Evolutionary conservation across 2,797 vertebrate species (phyloP), one percentile per base, ranked within the genome.

Genomic region (Petrocephalus schoutedeni): DNA sequence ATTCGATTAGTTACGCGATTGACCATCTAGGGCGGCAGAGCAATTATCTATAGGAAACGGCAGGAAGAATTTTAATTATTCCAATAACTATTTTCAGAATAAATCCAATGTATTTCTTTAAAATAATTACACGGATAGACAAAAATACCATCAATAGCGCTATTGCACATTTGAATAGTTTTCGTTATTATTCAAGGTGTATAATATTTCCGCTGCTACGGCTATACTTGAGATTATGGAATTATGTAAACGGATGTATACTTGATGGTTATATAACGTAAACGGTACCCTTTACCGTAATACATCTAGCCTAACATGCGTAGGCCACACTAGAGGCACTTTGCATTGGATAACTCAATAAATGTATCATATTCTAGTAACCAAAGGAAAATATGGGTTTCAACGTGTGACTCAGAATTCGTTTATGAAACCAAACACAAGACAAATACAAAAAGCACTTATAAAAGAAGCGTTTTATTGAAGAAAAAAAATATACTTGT

Each of bases 401-500:
- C 80, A 23, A 51, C 80, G 49, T 83, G 21, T 84, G 8, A 53
- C 19, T 49, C 2, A 7, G 10, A 84, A 57, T 57, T 85, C 10
- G 12, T 57, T 32, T 53, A 85, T 32, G 32, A 58, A 86, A 19
- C 21, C 23, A 84, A 19, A 7, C 84, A 57, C 28, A 28, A 57
- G 3, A 45, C 41, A 58, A 32, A 85, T 23, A 54, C 82, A 14
- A 54, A 28, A 58, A 41, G 49, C 41, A 28, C 32, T 59, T 32
- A 59, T 32, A 8, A 86, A 5, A 41, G 28, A 84, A 88, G 10
- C 3, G 4, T 88, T 88, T 84, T 84, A 83, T 84, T 88, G 36
- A 54, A 32, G 8, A 61, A 16, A 32, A 16, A 32, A 64, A 87
- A 64, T 16, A 83, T n/a, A 83, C 21, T 67, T 67, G 21, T 84